phyloP scores from a whole-genome alignment of 2,113 vertebrate genomes.

The Thomomys bottae region DNA sequence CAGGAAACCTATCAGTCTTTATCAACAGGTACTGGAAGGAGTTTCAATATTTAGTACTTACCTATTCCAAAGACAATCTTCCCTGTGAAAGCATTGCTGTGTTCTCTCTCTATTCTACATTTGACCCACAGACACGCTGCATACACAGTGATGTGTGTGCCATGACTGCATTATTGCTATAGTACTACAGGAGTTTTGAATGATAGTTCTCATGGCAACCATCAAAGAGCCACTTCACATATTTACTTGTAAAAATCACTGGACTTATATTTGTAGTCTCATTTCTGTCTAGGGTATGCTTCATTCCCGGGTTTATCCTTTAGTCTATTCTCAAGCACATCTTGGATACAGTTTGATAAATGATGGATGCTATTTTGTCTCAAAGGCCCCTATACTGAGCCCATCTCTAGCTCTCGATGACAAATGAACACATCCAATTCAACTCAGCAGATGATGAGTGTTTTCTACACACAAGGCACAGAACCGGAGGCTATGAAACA shows the following conservation, averaged over 20 bases:
- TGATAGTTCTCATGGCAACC: slow-evolving; percentile 64
- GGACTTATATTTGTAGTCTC: background rate
- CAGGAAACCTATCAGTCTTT: background rate
- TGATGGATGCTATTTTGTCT: background rate
- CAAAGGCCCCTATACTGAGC: background rate
- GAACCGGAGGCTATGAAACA: background rate
- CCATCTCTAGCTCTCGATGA: background rate
- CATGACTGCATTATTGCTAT: background rate
- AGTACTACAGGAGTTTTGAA: background rate
- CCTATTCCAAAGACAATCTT: background rate
- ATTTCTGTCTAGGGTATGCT: background rate
- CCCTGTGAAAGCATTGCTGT: background rate
- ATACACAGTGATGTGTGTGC: background rate
- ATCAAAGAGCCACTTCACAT: background rate
- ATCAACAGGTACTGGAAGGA: background rate
- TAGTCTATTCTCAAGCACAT: background rate
- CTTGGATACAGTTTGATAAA: background rate
- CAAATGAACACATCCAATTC: background rate
- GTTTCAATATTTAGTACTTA: background rate
- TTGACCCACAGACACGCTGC: background rate
- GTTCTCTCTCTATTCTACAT: background rate
- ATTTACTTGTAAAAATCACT: background rate
- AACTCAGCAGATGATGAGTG: background rate
- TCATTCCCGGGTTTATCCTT: background rate
- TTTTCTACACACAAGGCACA: background rate